phyloP scores from a whole-genome alignment of 2,113 vertebrate genomes.

The Petaurus breviceps region DNA sequence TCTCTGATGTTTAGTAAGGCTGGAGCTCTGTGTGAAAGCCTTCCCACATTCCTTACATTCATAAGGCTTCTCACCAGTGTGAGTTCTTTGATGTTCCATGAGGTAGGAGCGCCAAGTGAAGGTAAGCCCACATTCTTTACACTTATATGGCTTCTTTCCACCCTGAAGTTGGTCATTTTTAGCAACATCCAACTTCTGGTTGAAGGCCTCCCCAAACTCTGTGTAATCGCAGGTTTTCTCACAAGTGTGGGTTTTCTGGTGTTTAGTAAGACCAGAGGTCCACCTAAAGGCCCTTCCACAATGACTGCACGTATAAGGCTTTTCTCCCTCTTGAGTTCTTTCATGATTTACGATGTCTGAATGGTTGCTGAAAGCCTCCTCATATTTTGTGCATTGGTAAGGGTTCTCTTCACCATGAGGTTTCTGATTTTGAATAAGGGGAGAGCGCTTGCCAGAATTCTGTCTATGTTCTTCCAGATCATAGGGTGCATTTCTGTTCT shows the following conservation, averaged over 20 bases:
- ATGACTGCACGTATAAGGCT: background rate
- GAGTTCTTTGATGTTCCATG: conserved; percentile 72
- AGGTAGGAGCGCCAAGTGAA: conserved; percentile 76
- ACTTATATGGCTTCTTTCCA: conserved; percentile 71
- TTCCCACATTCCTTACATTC: conserved; percentile 70
- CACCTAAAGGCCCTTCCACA: background rate
- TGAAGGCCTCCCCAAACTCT: conserved; percentile 16
- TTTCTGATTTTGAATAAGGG: conserved; percentile 14
- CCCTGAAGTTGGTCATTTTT: conserved; percentile 60
- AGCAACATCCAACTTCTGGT: background rate
- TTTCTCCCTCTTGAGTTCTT: background rate
- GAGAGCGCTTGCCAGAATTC: conserved; percentile 57
- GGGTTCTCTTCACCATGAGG: background rate
- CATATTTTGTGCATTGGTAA: background rate
- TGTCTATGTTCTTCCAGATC: background rate
- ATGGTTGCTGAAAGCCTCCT: background rate
- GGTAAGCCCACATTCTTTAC: conserved; percentile 68
- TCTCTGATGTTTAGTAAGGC: conserved; percentile 66
- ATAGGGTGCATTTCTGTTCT: background rate
- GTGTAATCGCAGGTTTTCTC: background rate
- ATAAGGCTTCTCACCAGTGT: conserved; percentile 72
- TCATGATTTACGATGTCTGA: background rate
- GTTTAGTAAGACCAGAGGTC: background rate
- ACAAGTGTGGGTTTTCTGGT: conserved; percentile 30
- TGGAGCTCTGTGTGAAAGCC: conserved; percentile 70